Evolutionary conservation across 1,140 invertebrate species (phyloP), one percentile per base, ranked within the genome.

Genomic region (Drosophila dunni): DNA sequence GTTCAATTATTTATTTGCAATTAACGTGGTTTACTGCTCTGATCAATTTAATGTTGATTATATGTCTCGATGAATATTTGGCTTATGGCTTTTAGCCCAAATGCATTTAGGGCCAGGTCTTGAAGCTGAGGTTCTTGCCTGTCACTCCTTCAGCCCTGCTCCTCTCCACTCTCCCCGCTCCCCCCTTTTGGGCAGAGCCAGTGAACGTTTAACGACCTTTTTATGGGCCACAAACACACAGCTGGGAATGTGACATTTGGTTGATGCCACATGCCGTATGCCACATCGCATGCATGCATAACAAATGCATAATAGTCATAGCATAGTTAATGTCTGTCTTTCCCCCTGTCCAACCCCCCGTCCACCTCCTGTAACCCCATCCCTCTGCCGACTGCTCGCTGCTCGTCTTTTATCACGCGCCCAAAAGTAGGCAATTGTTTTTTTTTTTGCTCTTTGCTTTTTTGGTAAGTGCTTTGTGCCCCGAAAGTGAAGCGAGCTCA

Each of bases 241-340:
- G 57, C 57, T 69, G 65, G 57, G 57, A 74, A 68, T 74, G 65
- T 61, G 70, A 73, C 70, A 73, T 68, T 73, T 73, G 68, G 44
- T 66, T 63, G 36, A 63, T 45, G 65, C 45, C 54, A 38, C 64
- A 50, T 60, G 46, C 54, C 34, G 44, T 11, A 10, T 42, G 45
- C 34, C 36, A 67, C 71, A 74, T 74, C 65, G 64, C 71, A 74
- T 74, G 71, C 71, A 56, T 74, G 71, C 65, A 74, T 74, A 74
- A 69, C 57, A 69, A 74, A 74, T 74, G 71, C 71, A 74, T 44
- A 68, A 74, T 71, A 66, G 69, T 73, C 70, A 60, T 60, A 61
- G 70, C 46, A 68, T 61, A 48, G 56, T 48, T 67, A 73, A 73
- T 51, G 46, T 8, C 40, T 38, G 36, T 33, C 15, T 20, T n/a